Evolutionary conservation across 1,140 invertebrate species (phyloP).

Genomic region (Brachionus plicatilis): DNA sequence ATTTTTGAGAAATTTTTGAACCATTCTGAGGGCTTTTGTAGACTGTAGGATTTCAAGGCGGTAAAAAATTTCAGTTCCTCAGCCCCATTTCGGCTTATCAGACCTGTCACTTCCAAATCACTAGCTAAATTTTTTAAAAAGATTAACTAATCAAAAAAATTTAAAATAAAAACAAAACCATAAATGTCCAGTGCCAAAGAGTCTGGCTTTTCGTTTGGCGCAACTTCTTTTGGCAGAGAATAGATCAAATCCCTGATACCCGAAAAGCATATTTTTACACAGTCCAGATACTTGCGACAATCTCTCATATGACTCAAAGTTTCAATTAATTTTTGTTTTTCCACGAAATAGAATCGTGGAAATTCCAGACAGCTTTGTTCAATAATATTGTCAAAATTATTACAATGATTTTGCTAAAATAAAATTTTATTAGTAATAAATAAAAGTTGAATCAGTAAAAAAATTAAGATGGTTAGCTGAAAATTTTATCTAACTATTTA

Average conservation of each 20-base stretch:
- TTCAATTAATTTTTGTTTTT: constrained; percentile 49
- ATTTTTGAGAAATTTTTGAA: constrained; percentile 47
- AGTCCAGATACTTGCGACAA: constrained; percentile 49
- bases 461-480: no score
- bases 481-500: no score
- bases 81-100: constrained; percentile 45
- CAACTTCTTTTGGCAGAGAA: constrained; percentile 46
- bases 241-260: constrained; percentile 48
- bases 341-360: constrained; percentile 53
- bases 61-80: constrained; percentile 49
- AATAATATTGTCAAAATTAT: constrained; percentile 8
- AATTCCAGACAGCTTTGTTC: constrained; percentile 43
- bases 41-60: constrained; percentile 45
- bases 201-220: constrained; percentile 47
- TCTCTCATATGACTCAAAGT: constrained; percentile 50
- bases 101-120: constrained; percentile 48
- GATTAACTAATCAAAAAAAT: background rate
- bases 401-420: background rate
- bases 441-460: no score
- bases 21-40: constrained; percentile 48
- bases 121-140: constrained; percentile 45
- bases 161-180: constrained; percentile 45
- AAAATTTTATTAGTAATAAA: background rate
- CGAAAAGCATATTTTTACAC: constrained; percentile 51
- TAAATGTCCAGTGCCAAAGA: constrained; percentile 46